Base-by-base conservation (phyloP, 1,140 invertebrate genomes). In the Drosophila leontia region DNA sequence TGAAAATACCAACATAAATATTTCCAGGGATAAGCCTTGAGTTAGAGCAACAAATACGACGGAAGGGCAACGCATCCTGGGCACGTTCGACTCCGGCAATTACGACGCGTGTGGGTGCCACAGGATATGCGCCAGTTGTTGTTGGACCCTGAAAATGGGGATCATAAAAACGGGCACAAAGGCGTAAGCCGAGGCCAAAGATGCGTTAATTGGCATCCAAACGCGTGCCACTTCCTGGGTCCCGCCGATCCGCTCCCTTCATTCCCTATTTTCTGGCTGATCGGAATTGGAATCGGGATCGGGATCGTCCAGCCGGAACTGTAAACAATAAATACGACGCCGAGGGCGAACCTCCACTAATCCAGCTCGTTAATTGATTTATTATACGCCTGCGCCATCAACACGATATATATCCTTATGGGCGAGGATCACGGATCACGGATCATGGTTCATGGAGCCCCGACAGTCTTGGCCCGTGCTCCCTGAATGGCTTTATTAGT, bases 311-410 rank as follows among this genome's bases (percentile, higher is more conserved):
- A 90, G 78, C 85, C 85, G 85, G 85, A 90, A 90, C 85, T 90
- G 85, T 90, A 88, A 88, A 88, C 84, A 88, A 88, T 88, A 88
- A 84, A 90, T 90, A 90, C 44, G 48, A 32, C 23, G n/a, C 60
- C 13, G 74, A 41, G 65, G 69, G 51, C 19, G 51, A 71, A 29
- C 69, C 70, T 51, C 45, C 70, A 72, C 70, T 80, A 87, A 80
- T 87, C 84, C 57, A 77, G 67, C 47, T 39, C 60, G 64, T 78
- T 87, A 87, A 87, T 87, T 87, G 84, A 87, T 87, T 87, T 87
- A 88, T 87, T 88, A 88, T 78, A 84, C 77, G 78, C 69, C 84
- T 90, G 85, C 81, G 85, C 85, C 85, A 69, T 72, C 75, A 77
- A 50, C 71, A 74, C 69, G 45, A 35, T 51, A 23, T 32, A 15